phyloP scores from a whole-genome alignment of 2,113 vertebrate genomes.

The Pithys albifrons region DNA sequence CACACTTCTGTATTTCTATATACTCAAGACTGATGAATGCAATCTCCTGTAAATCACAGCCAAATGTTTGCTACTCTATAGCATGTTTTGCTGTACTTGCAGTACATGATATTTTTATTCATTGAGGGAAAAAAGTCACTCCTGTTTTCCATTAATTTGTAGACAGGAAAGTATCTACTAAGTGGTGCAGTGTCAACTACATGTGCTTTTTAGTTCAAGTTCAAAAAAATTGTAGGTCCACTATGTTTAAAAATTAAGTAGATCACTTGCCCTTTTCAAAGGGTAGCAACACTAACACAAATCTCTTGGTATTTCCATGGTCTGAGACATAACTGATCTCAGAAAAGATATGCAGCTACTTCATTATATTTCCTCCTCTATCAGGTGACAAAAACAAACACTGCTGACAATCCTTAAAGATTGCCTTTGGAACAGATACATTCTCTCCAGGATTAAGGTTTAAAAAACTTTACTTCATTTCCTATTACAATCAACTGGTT shows the following conservation, averaged over 20 bases:
- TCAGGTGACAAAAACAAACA: background rate
- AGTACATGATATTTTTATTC: background rate
- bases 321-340: background rate
- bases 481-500: background rate
- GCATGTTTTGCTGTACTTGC: background rate
- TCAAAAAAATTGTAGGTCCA: background rate
- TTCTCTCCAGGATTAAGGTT: background rate
- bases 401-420: background rate
- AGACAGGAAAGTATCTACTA: background rate
- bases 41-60: background rate
- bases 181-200: background rate
- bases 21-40: background rate
- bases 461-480: background rate
- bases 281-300: background rate
- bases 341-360: background rate
- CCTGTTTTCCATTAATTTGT: background rate
- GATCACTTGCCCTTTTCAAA: background rate
- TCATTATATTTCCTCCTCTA: background rate
- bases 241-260: background rate
- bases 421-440: background rate
- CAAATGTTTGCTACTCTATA: background rate
- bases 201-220: background rate
- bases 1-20: background rate
- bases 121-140: background rate
- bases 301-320: background rate